These are phyloP conservation scores for Nasonia longicornis DNA, from an alignment of 1,140 invertebrate genomes.

Conservation along the genomic window DNA sequence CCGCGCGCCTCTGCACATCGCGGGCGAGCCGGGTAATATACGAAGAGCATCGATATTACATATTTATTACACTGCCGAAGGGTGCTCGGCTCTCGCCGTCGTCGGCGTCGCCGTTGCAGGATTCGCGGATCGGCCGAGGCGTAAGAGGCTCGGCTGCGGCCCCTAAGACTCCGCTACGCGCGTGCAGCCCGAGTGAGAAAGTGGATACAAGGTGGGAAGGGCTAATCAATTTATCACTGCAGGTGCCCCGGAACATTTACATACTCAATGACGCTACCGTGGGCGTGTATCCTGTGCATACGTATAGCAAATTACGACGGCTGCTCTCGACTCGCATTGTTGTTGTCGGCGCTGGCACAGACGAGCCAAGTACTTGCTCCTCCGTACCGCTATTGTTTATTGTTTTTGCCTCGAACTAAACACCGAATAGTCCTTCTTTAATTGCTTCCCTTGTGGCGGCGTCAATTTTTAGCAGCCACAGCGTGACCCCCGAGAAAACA, in stretches of 20 bases:
- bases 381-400: too few relatives aligned
- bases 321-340: constrained; percentile 13
- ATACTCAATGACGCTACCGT: constrained; percentile 62
- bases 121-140: constrained; percentile 4
- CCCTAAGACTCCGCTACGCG: neutral
- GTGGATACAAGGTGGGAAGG: constrained; percentile 28
- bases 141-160: neutral
- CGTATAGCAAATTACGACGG: constrained; percentile 35
- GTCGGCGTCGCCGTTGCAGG: constrained; percentile 11
- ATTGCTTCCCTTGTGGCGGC: neutral
- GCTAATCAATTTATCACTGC: constrained; percentile 66
- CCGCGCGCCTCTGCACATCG: constrained; percentile 37
- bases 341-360: neutral
- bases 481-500: constrained; percentile 43
- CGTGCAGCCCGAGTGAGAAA: neutral
- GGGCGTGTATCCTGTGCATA: constrained; percentile 53
- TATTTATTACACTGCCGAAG: constrained; percentile 62
- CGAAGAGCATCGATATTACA: constrained; percentile 61
- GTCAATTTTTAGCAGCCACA: constrained; percentile 33
- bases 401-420: too few relatives aligned
- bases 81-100: constrained; percentile 45
- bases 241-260: constrained; percentile 64
- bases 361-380: constrained; percentile 18
- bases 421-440: neutral
- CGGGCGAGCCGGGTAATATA: constrained; percentile 50